Evolutionary conservation across 2,888 invertebrate species (phyloP), one percentile per base, ranked within the genome.

Genomic region (Octodonta nipae): DNA sequence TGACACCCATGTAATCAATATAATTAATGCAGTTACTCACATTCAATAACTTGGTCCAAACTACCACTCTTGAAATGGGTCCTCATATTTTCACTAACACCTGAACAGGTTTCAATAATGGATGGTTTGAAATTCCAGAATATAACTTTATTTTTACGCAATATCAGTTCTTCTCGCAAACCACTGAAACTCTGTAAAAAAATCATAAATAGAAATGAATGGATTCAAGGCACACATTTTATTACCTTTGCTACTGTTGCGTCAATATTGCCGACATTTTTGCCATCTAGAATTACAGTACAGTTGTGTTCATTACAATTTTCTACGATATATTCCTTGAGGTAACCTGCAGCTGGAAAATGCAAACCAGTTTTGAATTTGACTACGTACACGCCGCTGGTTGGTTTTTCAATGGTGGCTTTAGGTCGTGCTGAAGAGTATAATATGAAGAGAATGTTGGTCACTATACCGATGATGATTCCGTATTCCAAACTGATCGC

Each of bases 331-430:
- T 49, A 49, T 37, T 66, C 63, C 28, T 71, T 60, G 47, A 87
- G 66, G 63, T 72, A 77, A 63, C 85, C 85, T 1, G 84, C 81
- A 3, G 84, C 78, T 10, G 86, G 80, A 63, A 83, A 87, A 34
- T 75, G 67, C 31, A 87, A 65, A 49, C 75, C 74, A 45, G 78
- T 75, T 54, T 76, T 75, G 31, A 84, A 76, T 35, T 68, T 70
- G 26, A 80, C 74, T 45, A 79, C 54, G 46, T 74, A 64, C 5
- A 70, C 55, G 37, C 63, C 60, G n/a, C 53, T 50, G 7, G 60
- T 60, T 13, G 58, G 55, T 29, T 41, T 44, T 22, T 51, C 49
- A 7, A 60, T 49, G 11, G 44, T 34, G 6, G 59, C 44, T 32
- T 54, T 51, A 0, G 73, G 73, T 26, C 70, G 51, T 0, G 72